Percentiles rank a stretch among this genome's conserved stretches.
These are phyloP conservation scores for Tribolium freemani DNA, from an alignment of 2,888 invertebrate genomes.

Conservation along the genomic window DNA sequence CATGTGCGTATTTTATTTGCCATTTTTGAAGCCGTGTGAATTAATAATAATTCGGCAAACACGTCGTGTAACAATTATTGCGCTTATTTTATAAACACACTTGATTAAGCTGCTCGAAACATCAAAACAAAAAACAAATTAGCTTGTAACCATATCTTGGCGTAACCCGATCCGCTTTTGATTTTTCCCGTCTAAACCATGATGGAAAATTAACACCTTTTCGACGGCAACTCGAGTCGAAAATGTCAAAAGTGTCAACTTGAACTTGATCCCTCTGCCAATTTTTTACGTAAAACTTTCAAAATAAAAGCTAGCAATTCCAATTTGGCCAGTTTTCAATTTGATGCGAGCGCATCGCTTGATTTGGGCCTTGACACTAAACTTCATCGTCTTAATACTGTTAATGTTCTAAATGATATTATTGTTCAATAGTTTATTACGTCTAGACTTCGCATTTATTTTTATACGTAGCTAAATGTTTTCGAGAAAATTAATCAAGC, in stretches of 20 bases:
- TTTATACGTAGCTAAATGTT: slow-evolving; percentile 15
- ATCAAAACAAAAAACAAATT: background rate
- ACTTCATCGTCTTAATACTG: slow-evolving; percentile 38
- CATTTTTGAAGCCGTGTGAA: background rate
- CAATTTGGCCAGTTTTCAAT: slow-evolving; percentile 21
- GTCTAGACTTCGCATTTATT: slow-evolving; percentile 40
- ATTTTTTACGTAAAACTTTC: background rate
- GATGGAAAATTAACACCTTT: background rate
- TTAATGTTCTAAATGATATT: slow-evolving; percentile 40
- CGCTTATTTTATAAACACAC: too few species aligned
- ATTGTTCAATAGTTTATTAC: slow-evolving; percentile 42
- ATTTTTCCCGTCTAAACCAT: background rate
- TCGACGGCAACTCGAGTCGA: background rate
- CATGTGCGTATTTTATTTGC: slow-evolving; percentile 2
- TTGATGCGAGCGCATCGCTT: slow-evolving; percentile 17
- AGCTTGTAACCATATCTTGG: background rate
- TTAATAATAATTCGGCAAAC: background rate
- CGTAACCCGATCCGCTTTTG: background rate
- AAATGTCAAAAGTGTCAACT: background rate
- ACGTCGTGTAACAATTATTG: background rate
- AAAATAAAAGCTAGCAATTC: background rate
- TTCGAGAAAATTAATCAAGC: background rate
- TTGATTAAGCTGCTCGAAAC: background rate
- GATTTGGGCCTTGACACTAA: slow-evolving; percentile 39
- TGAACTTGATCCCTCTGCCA: background rate